phyloP scores from a whole-genome alignment of 2,888 invertebrate genomes.

The Drosophila prolongata region DNA sequence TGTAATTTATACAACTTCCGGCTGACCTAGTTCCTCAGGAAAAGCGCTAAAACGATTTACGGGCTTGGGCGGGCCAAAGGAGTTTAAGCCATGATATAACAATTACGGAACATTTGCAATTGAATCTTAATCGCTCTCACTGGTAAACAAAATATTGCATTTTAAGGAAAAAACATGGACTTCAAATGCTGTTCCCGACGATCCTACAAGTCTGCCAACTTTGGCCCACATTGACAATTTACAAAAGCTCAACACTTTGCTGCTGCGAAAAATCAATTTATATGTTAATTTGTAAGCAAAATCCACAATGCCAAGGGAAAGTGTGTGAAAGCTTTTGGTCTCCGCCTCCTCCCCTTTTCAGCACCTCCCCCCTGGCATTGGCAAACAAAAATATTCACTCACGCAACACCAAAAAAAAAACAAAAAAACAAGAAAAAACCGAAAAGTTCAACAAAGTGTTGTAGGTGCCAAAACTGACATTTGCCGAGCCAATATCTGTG shows the following conservation, averaged over 20 bases:
- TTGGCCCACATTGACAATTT: conserved; percentile 52
- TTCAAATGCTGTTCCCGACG: conserved; percentile 13
- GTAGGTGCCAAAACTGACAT: conserved; percentile 73
- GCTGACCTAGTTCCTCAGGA: conserved; percentile 63
- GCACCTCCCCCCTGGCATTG: conserved; percentile 15
- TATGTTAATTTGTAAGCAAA: conserved; percentile 77
- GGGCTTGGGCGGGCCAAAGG: conserved; percentile 14
- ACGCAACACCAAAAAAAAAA: conserved; percentile 33
- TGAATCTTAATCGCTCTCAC: conserved; percentile 20
- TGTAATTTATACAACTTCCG: conserved; percentile 65
- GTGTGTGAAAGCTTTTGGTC: conserved; percentile 48
- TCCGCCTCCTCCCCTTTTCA: background rate
- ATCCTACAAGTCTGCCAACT: conserved; percentile 21
- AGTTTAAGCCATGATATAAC: conserved; percentile 12
- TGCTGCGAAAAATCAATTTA: conserved; percentile 72
- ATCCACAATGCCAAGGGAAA: conserved; percentile 42
- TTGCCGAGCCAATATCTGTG: conserved; percentile 52
- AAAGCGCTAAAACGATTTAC: conserved; percentile 57
- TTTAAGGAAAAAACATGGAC: background rate
- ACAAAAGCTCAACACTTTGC: conserved; percentile 64
- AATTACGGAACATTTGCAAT: conserved; percentile 21
- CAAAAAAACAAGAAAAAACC: conserved; percentile 33
- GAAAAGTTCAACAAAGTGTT: conserved; percentile 44
- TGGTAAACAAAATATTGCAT: conserved; percentile 8
- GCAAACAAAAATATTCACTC: conserved; percentile 65